phyloP scores from a whole-genome alignment of 2,113 vertebrate genomes.

The Nothocercus nigrocapillus region DNA sequence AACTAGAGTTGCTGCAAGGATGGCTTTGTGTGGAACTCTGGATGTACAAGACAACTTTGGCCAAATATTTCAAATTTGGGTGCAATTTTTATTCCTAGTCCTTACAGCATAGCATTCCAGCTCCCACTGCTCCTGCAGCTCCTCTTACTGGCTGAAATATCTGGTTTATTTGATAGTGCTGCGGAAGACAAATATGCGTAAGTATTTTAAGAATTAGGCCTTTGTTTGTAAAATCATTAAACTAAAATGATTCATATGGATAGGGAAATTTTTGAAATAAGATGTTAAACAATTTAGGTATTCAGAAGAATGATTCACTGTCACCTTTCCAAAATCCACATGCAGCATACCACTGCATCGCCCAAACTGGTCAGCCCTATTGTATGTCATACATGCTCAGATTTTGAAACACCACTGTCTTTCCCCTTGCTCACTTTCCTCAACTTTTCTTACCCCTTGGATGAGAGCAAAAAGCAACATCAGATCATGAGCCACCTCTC shows the following conservation, averaged over 20 bases:
- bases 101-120: not conserved
- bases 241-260: not conserved
- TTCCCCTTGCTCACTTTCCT: not conserved
- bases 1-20: not conserved
- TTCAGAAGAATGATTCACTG: not conserved
- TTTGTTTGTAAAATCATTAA: not conserved
- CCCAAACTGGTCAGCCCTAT: not conserved
- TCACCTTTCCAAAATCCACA: not conserved
- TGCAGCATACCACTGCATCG: not conserved
- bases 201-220: not conserved
- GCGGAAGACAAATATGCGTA: not conserved
- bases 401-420: not conserved
- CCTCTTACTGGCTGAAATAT: not conserved
- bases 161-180: rapidly evolving
- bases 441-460: not conserved
- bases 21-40: not conserved
- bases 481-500: not conserved
- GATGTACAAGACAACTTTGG: not conserved
- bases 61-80: not conserved
- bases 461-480: not conserved
- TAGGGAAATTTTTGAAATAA: not conserved
- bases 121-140: not conserved
- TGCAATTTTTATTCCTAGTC: not conserved
- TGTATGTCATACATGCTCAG: not conserved
- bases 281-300: not conserved